Percentiles rank a stretch among this genome's conserved stretches.
Conservation (phyloP, 2,888 invertebrate species). For the Melitaea athalia region DNA sequence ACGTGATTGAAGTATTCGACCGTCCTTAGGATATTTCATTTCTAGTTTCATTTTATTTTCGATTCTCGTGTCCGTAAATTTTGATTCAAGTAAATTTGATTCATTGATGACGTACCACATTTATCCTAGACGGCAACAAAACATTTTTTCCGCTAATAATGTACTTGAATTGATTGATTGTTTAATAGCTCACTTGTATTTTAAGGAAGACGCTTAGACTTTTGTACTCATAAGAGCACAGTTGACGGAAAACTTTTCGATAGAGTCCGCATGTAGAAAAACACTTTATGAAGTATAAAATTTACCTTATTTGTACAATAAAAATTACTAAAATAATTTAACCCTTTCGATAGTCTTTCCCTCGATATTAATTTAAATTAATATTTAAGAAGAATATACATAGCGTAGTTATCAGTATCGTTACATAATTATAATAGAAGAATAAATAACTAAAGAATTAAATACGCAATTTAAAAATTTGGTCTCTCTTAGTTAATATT, state of each 20-base stretch:
- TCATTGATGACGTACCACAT: not conserved
- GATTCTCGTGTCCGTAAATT: constrained; percentile 14
- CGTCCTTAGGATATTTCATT: constrained; percentile 51
- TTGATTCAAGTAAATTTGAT: constrained; percentile 23
- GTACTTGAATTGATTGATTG: not conserved
- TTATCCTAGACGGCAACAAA: too few relatives aligned
- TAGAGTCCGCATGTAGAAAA: too few relatives aligned
- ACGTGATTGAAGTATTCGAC: constrained; percentile 51
- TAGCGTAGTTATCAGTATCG: not conserved
- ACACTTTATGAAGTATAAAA: too few relatives aligned
- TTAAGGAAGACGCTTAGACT: not conserved
- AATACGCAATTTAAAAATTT: too few relatives aligned
- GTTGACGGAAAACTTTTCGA: too few relatives aligned
- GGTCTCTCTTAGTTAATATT: not conserved
- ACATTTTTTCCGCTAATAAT: too few relatives aligned
- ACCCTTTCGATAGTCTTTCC: too few relatives aligned
- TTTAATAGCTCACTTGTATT: not conserved
- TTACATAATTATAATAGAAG: too few relatives aligned
- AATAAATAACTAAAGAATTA: too few relatives aligned
- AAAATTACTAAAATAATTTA: too few relatives aligned
- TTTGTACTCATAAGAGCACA: not conserved
- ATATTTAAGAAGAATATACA: not conserved
- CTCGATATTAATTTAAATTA: not conserved
- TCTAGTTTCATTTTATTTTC: constrained; percentile 36
- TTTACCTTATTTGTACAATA: too few relatives aligned